Conservation (phyloP, 2,888 invertebrate genomes). For the Tachina lurida region DNA sequence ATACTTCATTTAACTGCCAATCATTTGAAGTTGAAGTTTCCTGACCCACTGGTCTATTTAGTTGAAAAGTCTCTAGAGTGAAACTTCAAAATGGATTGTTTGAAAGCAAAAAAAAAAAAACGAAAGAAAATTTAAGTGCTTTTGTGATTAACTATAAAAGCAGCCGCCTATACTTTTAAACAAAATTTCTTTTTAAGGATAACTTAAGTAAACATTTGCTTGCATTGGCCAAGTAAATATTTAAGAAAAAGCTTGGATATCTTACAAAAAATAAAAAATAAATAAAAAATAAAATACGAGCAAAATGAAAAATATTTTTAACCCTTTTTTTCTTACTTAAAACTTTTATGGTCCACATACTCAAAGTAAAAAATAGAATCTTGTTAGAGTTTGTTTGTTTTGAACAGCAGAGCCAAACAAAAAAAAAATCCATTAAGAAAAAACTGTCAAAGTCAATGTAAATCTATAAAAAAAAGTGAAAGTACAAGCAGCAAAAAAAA, state of each 20-base stretch:
- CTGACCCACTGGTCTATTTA: constrained; percentile 71
- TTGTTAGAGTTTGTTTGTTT: constrained; percentile 21
- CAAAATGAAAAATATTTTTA: constrained; percentile 22
- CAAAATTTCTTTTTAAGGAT: neutral
- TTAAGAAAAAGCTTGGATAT: constrained; percentile 34
- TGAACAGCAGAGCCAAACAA: neutral
- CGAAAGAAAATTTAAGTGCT: constrained; percentile 46
- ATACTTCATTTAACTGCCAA: constrained; percentile 51
- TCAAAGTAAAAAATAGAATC: constrained; percentile 18
- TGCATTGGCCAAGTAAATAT: constrained; percentile 29
- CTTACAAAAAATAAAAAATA: constrained; percentile 12
- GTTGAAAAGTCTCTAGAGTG: constrained; percentile 69
- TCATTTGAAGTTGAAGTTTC: constrained; percentile 44
- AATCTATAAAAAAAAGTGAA: constrained; percentile 46
- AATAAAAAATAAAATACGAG: neutral
- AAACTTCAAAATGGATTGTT: constrained; percentile 42
- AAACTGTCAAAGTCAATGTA: constrained; percentile 69
- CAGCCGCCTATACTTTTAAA: neutral
- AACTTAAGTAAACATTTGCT: constrained; percentile 35
- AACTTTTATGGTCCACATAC: constrained; percentile 29
- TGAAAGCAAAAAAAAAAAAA: neutral
- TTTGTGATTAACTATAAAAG: constrained; percentile 58
- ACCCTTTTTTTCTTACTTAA: constrained; percentile 33
- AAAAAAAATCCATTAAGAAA: constrained; percentile 60
- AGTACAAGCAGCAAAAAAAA: constrained; percentile 51